Evolutionary conservation across 2,797 vertebrate genomes (phyloP).

Genomic region (Vireo griseus): DNA sequence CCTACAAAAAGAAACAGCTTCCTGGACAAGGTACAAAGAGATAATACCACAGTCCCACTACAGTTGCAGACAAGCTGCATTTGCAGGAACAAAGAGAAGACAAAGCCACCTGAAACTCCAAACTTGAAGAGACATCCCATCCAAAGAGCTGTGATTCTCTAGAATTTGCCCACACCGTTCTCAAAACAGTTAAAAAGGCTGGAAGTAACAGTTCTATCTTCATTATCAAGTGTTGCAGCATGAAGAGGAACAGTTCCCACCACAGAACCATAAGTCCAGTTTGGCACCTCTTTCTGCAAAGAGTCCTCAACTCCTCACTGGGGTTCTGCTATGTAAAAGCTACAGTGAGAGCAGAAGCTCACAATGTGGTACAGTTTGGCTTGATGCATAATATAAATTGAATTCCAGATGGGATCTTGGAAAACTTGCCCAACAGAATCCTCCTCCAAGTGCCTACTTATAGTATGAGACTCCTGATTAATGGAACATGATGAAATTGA

Average conservation of each 20-base stretch:
- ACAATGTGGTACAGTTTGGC: background rate
- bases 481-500: background rate
- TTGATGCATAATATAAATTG: background rate
- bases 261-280: background rate
- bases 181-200: background rate
- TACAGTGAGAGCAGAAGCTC: background rate
- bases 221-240: background rate
- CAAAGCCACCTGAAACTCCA: background rate
- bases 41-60: background rate
- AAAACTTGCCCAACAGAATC: background rate
- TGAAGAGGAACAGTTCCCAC: background rate
- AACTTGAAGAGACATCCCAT: background rate
- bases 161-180: background rate
- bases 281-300: background rate
- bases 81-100: background rate
- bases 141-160: background rate
- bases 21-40: background rate
- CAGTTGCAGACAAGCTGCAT: background rate
- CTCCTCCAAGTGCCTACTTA: background rate
- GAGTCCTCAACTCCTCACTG: background rate
- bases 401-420: background rate
- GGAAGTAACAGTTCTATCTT: background rate
- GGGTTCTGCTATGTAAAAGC: background rate
- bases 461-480: background rate
- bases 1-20: background rate